Evolutionary conservation across 2,797 vertebrate genomes (phyloP), one percentile per base, ranked within the genome.

Genomic region (Limosa lapponica): DNA sequence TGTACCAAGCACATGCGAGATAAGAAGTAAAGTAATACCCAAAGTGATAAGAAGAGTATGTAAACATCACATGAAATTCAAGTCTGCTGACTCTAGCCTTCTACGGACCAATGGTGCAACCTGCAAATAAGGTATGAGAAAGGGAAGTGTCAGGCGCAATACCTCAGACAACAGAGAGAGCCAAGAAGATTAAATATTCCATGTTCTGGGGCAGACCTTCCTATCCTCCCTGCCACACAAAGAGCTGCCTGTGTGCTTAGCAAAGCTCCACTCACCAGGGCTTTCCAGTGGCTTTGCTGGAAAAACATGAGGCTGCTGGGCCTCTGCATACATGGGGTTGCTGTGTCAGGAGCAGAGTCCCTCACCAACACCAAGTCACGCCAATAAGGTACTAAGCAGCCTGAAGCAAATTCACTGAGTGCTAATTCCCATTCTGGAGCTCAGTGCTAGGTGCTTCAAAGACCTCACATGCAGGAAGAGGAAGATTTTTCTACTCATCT

Each of bases 1-100:
- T 51, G 75, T 93, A 91, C 79, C 75, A 94, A 89, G 83, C 39
- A 92, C 87, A 72, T 79, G 57, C 39, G 64, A 92, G 93, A 96
- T 97, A 97, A 96, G 10, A 92, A 95, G 48, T 57, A 24, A 93
- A 96, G 74, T 87, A 95, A 81, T 72, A 90, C 34, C 44, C 22
- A 36, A 79, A 19, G 18, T 32, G 93, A 95, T 94, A 93, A 88
- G 71, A 83, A 69, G 9, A 71, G 7, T 82, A 97, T 93, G 92
- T 72, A 91, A 95, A 95, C 64, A 87, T 75, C 64, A 57, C 36
- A 89, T 9, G 46, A 58, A 91, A 77, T 82, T 43, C n/a, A 80
- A 34, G 58, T 78, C 24, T 86, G 49, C 64, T 80, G 57, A 82
- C 27, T 92, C 32, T 36, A 83, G 52, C 24, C 23, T 66, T 90